These are phyloP conservation scores for Syngnathus scovelli DNA, from an alignment of 2,113 vertebrate genomes.

Conservation along the genomic window DNA sequence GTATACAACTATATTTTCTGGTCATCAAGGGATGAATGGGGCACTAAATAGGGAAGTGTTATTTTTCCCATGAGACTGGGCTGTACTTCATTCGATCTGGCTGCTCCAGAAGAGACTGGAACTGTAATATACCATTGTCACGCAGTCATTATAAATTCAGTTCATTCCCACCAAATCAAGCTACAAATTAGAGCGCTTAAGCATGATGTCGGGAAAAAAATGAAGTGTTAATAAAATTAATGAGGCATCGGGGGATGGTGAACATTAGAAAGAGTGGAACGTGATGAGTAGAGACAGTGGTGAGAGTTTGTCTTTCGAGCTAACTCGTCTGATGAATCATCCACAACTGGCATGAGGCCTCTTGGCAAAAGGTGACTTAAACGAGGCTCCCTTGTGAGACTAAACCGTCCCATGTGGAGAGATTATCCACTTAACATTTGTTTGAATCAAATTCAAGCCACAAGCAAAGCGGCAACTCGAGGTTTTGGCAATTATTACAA, in stretches of 20 bases:
- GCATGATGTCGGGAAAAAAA: conserved; percentile 8
- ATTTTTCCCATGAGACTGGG: conserved; percentile 28
- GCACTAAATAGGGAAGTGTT: conserved; percentile 21
- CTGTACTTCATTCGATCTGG: conserved; percentile 20
- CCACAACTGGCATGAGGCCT: conserved; percentile 34
- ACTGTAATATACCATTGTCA: conserved; percentile 26
- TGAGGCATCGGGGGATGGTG: conserved; percentile 25
- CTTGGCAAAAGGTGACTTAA: conserved; percentile 31
- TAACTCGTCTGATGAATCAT: conserved; percentile 18
- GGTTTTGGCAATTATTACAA: too few relatives aligned
- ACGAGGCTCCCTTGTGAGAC: conserved; percentile 27
- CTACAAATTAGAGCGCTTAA: conserved; percentile 1
- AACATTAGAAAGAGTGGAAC: conserved; percentile 21
- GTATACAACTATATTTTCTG: conserved; percentile 5
- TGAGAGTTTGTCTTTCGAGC: conserved; percentile 26
- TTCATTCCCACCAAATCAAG: not conserved
- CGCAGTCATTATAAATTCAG: conserved; percentile 29
- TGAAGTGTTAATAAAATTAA: conserved; percentile 41
- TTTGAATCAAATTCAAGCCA: conserved; percentile 25
- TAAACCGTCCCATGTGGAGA: conserved; percentile 23
- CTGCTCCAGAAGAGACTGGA: conserved; percentile 16
- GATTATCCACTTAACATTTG: conserved; percentile 42
- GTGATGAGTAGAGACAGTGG: conserved; percentile 26
- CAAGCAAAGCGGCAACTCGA: not conserved
- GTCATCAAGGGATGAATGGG: conserved; percentile 29